phyloP scores from a whole-genome alignment of 2,113 vertebrate species.

The Vidua chalybeata region DNA sequence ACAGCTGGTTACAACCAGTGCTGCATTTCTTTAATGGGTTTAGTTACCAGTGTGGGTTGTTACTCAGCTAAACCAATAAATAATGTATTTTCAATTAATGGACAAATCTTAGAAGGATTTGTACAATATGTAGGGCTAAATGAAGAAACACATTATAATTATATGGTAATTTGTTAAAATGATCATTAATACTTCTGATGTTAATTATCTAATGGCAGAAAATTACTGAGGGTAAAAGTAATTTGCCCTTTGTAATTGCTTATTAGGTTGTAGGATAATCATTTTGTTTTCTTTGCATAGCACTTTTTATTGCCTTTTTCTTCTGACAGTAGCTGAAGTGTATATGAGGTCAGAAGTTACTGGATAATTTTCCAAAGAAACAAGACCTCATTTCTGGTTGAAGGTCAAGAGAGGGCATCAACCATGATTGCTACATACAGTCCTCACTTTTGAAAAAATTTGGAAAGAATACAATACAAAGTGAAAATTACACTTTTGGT shows the following conservation, averaged over 20 bases:
- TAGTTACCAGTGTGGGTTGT: neutral
- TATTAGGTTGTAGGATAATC: slow-evolving; percentile 11
- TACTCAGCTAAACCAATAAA: neutral
- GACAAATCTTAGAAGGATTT: slow-evolving; percentile 38
- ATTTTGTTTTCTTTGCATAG: slow-evolving; percentile 38
- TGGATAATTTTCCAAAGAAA: neutral
- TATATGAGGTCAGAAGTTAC: slow-evolving; percentile 6
- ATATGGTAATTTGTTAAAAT: slow-evolving; percentile 46
- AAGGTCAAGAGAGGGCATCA: neutral
- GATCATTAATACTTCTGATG: slow-evolving; percentile 56
- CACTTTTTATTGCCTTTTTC: neutral
- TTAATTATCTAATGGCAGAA: slow-evolving; percentile 63
- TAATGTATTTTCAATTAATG: slow-evolving; percentile 43
- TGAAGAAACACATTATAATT: slow-evolving; percentile 53
- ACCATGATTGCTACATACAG: neutral
- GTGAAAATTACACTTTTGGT: neutral
- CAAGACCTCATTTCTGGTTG: neutral
- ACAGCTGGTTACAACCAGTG: neutral
- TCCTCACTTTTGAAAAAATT: neutral
- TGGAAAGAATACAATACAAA: neutral
- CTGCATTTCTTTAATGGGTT: neutral
- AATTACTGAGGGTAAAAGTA: slow-evolving; percentile 37
- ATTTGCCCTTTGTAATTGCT: slow-evolving; percentile 49
- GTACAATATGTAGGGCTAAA: slow-evolving; percentile 3
- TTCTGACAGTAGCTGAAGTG: slow-evolving; percentile 14